Evolutionary conservation across 2,888 invertebrate genomes (phyloP).

Genomic region (Nysson spinosus): DNA sequence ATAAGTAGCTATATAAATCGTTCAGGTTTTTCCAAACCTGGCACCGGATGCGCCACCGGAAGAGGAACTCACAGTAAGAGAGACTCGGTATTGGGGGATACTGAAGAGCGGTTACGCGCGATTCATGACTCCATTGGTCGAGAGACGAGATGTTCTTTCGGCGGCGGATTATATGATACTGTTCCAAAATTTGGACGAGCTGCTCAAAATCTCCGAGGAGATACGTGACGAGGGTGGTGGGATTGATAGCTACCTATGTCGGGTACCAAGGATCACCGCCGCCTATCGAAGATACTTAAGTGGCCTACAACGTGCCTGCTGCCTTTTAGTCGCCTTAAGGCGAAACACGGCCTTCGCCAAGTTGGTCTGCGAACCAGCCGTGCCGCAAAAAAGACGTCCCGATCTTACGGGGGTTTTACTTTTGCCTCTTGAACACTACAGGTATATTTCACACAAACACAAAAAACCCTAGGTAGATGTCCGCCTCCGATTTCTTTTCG

Average conservation of each 20-base stretch:
- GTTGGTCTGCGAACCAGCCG: slow-evolving; percentile 88
- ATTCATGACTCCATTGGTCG: slow-evolving; percentile 86
- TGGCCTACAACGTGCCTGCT: slow-evolving; percentile 91
- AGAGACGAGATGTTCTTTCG: slow-evolving; percentile 87
- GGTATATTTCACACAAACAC: no score
- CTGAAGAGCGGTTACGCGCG: slow-evolving; percentile 88
- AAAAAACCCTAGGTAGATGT: no score
- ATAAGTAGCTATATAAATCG: slow-evolving; percentile 17
- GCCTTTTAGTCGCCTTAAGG: slow-evolving; percentile 84
- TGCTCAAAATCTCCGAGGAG: slow-evolving; percentile 88
- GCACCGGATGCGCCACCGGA: slow-evolving; percentile 83
- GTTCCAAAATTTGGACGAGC: slow-evolving; percentile 92
- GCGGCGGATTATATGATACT: slow-evolving; percentile 87
- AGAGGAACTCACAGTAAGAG: slow-evolving; percentile 86
- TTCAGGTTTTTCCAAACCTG: slow-evolving; percentile 69
- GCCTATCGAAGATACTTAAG: slow-evolving; percentile 90
- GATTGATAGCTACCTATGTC: slow-evolving; percentile 81
- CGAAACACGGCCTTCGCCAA: slow-evolving; percentile 87
- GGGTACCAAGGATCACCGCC: slow-evolving; percentile 85
- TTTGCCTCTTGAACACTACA: slow-evolving; percentile 90
- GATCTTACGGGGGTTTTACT: slow-evolving; percentile 91
- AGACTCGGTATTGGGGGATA: slow-evolving; percentile 88
- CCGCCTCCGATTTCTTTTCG: no score
- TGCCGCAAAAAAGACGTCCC: slow-evolving; percentile 86
- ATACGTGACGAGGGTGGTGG: slow-evolving; percentile 87